phyloP scores from a whole-genome alignment of 1,140 invertebrate species.

The Copidosoma floridanum region DNA sequence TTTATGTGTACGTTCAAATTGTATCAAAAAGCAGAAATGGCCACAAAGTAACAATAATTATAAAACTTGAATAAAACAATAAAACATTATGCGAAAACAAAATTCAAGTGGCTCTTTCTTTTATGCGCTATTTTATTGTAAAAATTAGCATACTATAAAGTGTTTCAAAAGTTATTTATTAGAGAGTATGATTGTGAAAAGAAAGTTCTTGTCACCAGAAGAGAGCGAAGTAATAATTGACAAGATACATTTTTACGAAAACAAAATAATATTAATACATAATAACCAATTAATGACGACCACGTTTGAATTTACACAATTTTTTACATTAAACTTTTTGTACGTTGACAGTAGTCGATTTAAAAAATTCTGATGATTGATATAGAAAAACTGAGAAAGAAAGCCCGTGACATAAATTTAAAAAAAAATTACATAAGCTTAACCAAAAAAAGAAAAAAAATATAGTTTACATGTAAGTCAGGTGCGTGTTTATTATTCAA shows the following conservation, averaged over 20 bases:
- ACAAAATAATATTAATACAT: constrained; percentile 22
- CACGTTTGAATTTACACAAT: constrained; percentile 42
- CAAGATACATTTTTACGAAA: background rate
- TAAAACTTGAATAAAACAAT: background rate
- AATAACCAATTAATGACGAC: too few relatives aligned
- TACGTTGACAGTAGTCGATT: constrained; percentile 29
- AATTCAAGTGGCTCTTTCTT: background rate
- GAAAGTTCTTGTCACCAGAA: background rate
- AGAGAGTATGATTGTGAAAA: background rate
- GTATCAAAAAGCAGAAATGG: too few relatives aligned
- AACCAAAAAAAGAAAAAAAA: constrained; percentile 14
- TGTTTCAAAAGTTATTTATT: background rate
- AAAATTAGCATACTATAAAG: background rate
- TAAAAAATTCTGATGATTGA: constrained; percentile 18
- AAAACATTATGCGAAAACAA: too few relatives aligned
- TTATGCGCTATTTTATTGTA: background rate
- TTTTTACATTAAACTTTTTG: constrained; percentile 45
- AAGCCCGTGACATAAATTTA: constrained; percentile 2
- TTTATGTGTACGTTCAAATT: too few relatives aligned
- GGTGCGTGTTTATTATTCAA: constrained; percentile 10
- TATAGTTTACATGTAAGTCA: background rate
- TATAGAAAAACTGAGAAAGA: constrained; percentile 9
- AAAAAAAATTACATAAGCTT: background rate
- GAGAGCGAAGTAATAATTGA: background rate
- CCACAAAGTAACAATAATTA: background rate